Evolutionary conservation across 2,113 vertebrate genomes (phyloP), one percentile per base, ranked within the genome.

Genomic region (Pteronura brasiliensis): DNA sequence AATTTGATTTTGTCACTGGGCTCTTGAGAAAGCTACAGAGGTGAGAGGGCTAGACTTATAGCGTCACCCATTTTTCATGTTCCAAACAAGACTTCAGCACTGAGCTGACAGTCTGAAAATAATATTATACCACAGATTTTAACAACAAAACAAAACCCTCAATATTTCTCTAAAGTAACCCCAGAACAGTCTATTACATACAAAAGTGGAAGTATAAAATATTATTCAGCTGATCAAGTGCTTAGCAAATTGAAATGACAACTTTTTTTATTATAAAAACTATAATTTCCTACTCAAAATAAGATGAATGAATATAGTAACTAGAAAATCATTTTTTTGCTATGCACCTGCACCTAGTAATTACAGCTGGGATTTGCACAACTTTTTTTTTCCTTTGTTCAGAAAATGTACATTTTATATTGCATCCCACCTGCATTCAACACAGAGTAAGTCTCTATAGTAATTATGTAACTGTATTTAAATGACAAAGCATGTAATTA

Each of bases 401-500:
- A 96, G 85, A 83, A 98, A 96, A 88, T 92, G 80, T 94, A 95
- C 52, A 82, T 97, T 98, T 98, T 96, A 97, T 93, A 95, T 93
- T 95, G 49, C 76, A 98, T 81, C 87, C 90, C 80, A 97, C 90
- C 86, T 97, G 81, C 90, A 92, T 94, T 97, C 92, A 90, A 97
- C 81, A 96, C 39, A 88, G 88, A 96, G 80, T 92, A 95, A 96
- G 31, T 93, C 72, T 97, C 74, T 96, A 69, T 80, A 96, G 61
- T 90, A 98, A 98, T 98, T 98, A 98, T 92, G 47, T 76, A 85
- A 79, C 82, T 92, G 36, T 31, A 96, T 95, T 98, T 97, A 84
- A 96, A 90, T 96, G 76, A 98, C 65, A 98, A 98, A 97, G 61
- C 61, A 72, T 93, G 39, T 94, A 97, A 98, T 98, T 98, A 97